phyloP scores from a whole-genome alignment of 1,140 invertebrate species.

The Euwallacea similis region DNA sequence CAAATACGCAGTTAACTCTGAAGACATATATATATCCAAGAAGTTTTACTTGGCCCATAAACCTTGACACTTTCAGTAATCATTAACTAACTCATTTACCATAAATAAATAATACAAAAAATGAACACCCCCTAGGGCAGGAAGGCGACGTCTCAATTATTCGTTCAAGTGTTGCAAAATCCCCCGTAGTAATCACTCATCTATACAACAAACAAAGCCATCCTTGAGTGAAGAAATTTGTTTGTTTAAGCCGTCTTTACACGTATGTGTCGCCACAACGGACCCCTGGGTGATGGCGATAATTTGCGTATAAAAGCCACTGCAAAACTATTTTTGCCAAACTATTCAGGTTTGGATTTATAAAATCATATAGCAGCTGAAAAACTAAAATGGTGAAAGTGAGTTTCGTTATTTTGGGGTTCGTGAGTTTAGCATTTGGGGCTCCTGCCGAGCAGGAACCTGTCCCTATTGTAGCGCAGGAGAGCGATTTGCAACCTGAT shows the following conservation, averaged over 20 bases:
- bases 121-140: no score
- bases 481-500: conserved; percentile 36
- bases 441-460: conserved; percentile 27
- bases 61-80: no score
- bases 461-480: conserved; percentile 29
- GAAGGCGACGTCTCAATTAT: no score
- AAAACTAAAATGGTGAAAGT: conserved; percentile 11
- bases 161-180: no score
- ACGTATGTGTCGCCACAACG: not conserved
- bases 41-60: no score
- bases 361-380: not conserved
- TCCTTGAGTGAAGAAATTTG: conserved; percentile 1
- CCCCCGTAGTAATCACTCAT: not conserved
- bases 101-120: no score
- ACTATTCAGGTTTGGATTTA: not conserved
- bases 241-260: not conserved
- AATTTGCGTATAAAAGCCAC: not conserved
- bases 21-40: no score
- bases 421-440: conserved; percentile 1
- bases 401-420: conserved; percentile 8
- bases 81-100: no score
- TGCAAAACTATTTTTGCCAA: not conserved
- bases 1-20: no score
- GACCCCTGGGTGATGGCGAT: not conserved
- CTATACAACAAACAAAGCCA: not conserved